A percentile compares a stretch with the other conserved stretches of the same genome.
Evolutionary conservation across 2,888 invertebrate genomes (phyloP).

Genomic region (Strigamia transsilvanica): DNA sequence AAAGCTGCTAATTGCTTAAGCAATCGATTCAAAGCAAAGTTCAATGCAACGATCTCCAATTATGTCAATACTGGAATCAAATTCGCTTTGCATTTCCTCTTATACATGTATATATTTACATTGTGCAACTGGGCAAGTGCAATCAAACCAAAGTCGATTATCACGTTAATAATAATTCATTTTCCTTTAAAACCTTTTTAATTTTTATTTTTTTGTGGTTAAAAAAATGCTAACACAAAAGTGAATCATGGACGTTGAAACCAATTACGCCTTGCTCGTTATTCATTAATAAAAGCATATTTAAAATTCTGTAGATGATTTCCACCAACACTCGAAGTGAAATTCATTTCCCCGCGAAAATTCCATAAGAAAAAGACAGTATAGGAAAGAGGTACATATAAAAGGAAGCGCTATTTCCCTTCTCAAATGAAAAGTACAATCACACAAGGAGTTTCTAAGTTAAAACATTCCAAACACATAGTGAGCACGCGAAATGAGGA

Average conservation of each 20-base stretch:
- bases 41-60: conserved; percentile 40
- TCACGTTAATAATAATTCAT: no score
- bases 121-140: background rate
- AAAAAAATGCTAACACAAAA: background rate
- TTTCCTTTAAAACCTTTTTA: background rate
- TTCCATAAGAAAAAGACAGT: conserved; percentile 19
- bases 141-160: background rate
- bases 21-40: conserved; percentile 46
- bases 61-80: background rate
- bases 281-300: conserved; percentile 33
- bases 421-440: conserved; percentile 44
- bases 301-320: conserved; percentile 39
- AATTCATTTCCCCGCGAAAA: conserved; percentile 37
- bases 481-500: conserved; percentile 47
- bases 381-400: background rate
- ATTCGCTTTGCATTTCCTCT: background rate
- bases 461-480: conserved; percentile 49
- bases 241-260: conserved; percentile 17
- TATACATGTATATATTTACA: background rate
- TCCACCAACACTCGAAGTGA: conserved; percentile 16
- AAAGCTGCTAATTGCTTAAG: conserved; percentile 43
- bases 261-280: conserved; percentile 10
- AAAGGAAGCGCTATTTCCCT: conserved; percentile 7
- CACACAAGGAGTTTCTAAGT: conserved; percentile 44
- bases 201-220: background rate